Percentiles rank a stretch among this genome's conserved stretches.
Evolutionary conservation across 2,797 vertebrate genomes (phyloP).

Genomic region (Erethizon dorsatum): DNA sequence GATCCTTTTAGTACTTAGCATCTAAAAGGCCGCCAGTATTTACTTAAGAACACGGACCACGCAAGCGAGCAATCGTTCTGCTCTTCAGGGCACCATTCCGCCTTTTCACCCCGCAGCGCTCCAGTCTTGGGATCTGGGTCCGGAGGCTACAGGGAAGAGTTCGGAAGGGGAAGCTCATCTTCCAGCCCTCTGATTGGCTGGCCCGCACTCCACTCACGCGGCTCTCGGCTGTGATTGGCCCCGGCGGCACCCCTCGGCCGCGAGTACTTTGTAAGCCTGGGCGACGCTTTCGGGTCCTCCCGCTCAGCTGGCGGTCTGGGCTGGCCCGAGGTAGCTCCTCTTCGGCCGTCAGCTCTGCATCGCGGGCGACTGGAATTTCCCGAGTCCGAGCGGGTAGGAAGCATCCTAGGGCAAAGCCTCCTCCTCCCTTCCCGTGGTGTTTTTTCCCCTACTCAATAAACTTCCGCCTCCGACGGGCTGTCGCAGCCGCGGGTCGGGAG

Average conservation of each 20-base stretch:
- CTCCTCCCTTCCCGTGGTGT: background rate
- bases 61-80: background rate
- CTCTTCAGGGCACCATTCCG: constrained; percentile 32
- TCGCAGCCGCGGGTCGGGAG: constrained; percentile 42
- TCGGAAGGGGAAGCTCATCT: constrained; percentile 77
- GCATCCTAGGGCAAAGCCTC: constrained; percentile 70
- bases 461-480: constrained; percentile 79
- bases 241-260: constrained; percentile 4
- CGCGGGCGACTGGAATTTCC: constrained; percentile 67
- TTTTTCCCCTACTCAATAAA: constrained; percentile 74
- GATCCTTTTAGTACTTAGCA: constrained; percentile 50
- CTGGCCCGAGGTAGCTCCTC: constrained; percentile 46
- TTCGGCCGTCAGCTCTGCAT: constrained; percentile 64
- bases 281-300: background rate
- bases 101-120: background rate
- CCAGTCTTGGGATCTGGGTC: constrained; percentile 66
- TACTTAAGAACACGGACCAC: constrained; percentile 5
- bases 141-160: constrained; percentile 79
- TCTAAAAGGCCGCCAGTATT: background rate
- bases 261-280: constrained; percentile 64
- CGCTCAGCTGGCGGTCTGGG: constrained; percentile 7
- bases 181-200: constrained; percentile 74
- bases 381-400: constrained; percentile 80
- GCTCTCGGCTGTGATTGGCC: constrained; percentile 70
- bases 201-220: constrained; percentile 81